Base-by-base conservation (phyloP, 1,140 invertebrate species). In the Lucilia sericata region DNA sequence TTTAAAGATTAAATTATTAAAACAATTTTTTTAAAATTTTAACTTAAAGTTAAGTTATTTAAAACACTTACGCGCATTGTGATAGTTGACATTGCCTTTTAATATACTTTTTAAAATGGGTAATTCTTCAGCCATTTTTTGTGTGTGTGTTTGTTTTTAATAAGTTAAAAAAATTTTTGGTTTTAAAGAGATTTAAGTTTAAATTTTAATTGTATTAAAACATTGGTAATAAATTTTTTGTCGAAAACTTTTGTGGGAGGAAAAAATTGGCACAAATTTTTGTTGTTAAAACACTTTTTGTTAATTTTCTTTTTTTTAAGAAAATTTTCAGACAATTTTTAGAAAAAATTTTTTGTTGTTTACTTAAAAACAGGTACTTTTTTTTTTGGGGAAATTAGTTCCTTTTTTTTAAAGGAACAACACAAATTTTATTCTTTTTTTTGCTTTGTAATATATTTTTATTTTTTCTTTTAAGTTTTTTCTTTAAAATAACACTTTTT, bases 31-130 rank as follows among this genome's bases (percentile, higher is more conserved):
- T 51, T 13, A 51, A 51, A 51, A 51, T 36, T 8, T 36, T 36
- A 4, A 8, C 36, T 36, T n/a, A n/a, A n/a, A n/a, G n/a, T n/a
- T n/a, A n/a, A n/a, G n/a, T n/a, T n/a, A n/a, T 30, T 42, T 42
- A 55, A 55, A 55, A 82, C 93, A 96, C 96, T 91, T 96, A 96
- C 96, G 96, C 93, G 96, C 96, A 94, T 97, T 96, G 91, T 96
- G 96, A 92, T 96, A 97, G 91, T 96, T 95, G 90, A 96, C 95
- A 86, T 95, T 95, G 89, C 96, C 96, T 91, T 96, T 96, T 82
- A 97, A 94, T 91, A 97, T 97, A 85, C 95, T 96, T 91, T 96
- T 97, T 49, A 97, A 93, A 88, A 97, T 97, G 85, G 96, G 96
- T 91, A 96, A 93, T 93, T 96, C 95, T 93, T 97, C 96, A 91